phyloP scores from a whole-genome alignment of 2,113 vertebrate species.

The Sprattus sprattus region DNA sequence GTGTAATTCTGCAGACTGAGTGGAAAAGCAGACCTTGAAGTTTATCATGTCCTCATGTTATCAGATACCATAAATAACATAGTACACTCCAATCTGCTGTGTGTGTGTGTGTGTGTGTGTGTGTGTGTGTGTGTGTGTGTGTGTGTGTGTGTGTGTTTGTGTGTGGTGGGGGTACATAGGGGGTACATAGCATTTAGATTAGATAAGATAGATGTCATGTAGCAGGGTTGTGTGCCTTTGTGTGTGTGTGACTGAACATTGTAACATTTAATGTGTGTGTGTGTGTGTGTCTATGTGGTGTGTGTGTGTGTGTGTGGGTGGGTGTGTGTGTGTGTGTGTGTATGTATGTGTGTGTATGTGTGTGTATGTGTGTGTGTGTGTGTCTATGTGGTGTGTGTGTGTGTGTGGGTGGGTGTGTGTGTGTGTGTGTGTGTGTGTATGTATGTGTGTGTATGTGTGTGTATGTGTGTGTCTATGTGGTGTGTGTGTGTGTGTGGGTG shows the following conservation, averaged over 20 bases:
- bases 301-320: background rate
- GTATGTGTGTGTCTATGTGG: conserved; percentile 14
- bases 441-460: conserved; percentile 14
- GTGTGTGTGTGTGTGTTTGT: conserved; percentile 14
- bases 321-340: conserved; percentile 8
- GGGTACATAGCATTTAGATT: no score
- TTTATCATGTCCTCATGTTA: background rate
- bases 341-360: background rate
- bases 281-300: background rate
- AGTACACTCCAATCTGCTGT: background rate
- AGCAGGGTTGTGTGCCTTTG: no score
- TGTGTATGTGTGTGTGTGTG: background rate
- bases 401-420: background rate
- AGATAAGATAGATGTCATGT: no score
- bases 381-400: background rate
- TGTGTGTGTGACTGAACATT: no score
- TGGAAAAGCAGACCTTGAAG: background rate
- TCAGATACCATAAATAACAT: background rate
- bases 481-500: background rate
- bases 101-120: background rate
- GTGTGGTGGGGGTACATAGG: background rate
- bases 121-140: background rate
- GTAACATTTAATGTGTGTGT: background rate
- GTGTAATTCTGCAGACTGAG: background rate
- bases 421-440: no score